These are phyloP conservation scores for Alloplasta piceator DNA, from an alignment of 2,888 invertebrate species.

Conservation along the genomic window DNA sequence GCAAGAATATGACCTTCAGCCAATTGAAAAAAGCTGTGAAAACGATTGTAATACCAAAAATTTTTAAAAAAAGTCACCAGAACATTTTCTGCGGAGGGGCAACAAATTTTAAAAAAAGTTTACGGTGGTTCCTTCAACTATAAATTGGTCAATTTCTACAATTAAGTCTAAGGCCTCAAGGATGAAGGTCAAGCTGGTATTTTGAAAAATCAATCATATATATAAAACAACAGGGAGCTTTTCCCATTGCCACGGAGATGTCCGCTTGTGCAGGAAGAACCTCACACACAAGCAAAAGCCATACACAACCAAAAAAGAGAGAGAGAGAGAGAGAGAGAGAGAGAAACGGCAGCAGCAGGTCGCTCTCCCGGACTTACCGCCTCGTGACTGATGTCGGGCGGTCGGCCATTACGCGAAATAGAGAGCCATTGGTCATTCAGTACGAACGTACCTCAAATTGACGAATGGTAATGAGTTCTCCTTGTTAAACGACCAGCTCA, in stretches of 20 bases:
- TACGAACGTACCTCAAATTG: constrained; percentile 82
- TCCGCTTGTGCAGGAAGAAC: constrained; percentile 51
- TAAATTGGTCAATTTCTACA: too few species aligned
- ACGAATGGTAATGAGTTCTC: constrained; percentile 83
- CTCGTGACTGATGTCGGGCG: constrained; percentile 82
- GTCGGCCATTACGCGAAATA: constrained; percentile 82
- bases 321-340: constrained; percentile 34
- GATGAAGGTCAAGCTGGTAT: too few species aligned
- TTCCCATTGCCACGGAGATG: constrained; percentile 59
- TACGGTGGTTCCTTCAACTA: too few species aligned
- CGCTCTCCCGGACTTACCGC: constrained; percentile 56
- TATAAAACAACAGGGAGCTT: constrained; percentile 35
- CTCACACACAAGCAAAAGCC: constrained; percentile 19
- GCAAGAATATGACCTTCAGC: too few species aligned
- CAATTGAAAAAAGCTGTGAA: too few species aligned
- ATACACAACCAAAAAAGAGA: constrained; percentile 25
- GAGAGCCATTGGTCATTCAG: constrained; percentile 83
- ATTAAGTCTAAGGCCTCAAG: too few species aligned
- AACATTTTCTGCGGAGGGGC: too few species aligned
- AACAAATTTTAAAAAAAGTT: too few species aligned
- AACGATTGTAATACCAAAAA: too few species aligned
- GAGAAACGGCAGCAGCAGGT: constrained; percentile 47
- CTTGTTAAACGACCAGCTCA: constrained; percentile 81
- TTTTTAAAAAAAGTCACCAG: too few species aligned
- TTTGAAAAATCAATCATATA: too few species aligned